A percentile compares a stretch with the other conserved stretches of the same genome.
Conservation (phyloP, 2,113 vertebrate species). For the Phalacrocorax pelagicus region DNA sequence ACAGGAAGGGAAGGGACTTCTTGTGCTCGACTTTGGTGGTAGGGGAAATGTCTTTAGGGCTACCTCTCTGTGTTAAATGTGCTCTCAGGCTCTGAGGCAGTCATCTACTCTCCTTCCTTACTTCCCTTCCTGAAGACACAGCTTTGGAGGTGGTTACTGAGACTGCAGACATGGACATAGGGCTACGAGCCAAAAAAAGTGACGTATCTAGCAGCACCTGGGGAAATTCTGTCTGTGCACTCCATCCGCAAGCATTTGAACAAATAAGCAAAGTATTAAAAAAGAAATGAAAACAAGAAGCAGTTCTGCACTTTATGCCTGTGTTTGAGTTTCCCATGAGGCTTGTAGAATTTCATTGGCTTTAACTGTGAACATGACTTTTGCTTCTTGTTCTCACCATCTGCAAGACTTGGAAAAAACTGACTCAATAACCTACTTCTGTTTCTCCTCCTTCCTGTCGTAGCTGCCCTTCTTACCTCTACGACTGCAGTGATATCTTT, state of each 20-base stretch:
- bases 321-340: not conserved
- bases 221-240: not conserved
- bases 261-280: not conserved
- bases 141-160: not conserved
- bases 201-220: not conserved
- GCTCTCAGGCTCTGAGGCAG: not conserved
- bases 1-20: not conserved
- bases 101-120: not conserved
- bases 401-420: not conserved
- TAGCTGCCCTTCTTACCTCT: not conserved
- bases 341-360: not conserved
- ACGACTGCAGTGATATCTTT: not conserved
- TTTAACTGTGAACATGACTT: not conserved
- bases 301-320: not conserved
- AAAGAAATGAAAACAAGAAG: not conserved
- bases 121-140: not conserved
- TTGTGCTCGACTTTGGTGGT: not conserved
- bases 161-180: not conserved
- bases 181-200: not conserved
- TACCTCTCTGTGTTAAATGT: not conserved
- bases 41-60: not conserved
- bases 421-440: not conserved
- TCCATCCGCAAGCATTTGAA: not conserved
- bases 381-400: not conserved
- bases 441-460: not conserved